Evolutionary conservation across 2,797 vertebrate genomes (phyloP), one percentile per base, ranked within the genome.

Genomic region (Botia almorhae): DNA sequence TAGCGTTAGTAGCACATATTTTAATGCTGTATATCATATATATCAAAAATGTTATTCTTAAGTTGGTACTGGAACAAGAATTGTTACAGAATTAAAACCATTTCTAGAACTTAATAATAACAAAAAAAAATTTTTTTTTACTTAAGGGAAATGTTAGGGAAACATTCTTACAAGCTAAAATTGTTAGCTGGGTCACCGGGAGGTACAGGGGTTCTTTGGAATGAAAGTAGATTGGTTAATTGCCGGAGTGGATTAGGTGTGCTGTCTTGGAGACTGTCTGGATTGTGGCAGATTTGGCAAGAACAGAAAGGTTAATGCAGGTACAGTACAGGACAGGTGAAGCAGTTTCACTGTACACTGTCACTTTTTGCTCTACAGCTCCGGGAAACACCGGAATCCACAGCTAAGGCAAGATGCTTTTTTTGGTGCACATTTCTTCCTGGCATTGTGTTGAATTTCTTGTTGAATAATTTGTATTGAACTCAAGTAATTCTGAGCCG

Each of bases 261-360:
- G 3, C 58, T 0, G 0, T 71, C 46, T 63, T 63, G 46, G 29
- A 65, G 10, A 17, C 33, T 51, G 46, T 43, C 19, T 12, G 58
- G 19, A 65, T 64, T 64, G 58, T 65, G 10, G 60, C 16, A 64
- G 46, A 79, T 79, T 79, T 79, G 48, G 33, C 50, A 56, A 33
- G 68, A 68, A 56, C n/a, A 48, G 23, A 81, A 23, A 69, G 43
- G 65, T 63, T 69, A 39, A 53, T 48, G n/a, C 33, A 65, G 21
- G 50, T 11, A 14, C 19, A 23, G 50, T 33, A 19, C 36, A 51
- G 51, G 14, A 76, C 53, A 76, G 65, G 33, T 61, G 48, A 3
- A 64, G 26, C 48, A 29, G 50, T 56, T 65, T 12, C 65, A 65
- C 53, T 50, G 3, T 61, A 29, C 53, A 1, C 81, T 73, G 61